Conservation (phyloP, 2,113 vertebrate genomes). For the Typhlomys cinereus region DNA sequence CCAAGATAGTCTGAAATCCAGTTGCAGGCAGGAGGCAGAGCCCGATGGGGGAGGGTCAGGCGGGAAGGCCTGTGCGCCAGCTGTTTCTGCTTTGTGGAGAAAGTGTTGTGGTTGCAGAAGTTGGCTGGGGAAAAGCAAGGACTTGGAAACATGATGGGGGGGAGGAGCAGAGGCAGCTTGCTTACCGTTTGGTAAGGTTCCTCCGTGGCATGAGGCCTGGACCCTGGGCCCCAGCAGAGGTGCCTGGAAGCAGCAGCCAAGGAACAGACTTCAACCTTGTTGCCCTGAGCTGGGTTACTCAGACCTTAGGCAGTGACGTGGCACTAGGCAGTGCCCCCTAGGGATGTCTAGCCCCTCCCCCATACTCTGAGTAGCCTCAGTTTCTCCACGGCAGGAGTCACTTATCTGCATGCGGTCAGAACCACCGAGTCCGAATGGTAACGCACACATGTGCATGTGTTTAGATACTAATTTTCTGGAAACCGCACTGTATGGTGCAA, state of each 20-base stretch:
- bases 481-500: conserved; percentile 33
- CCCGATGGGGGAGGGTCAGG: not conserved
- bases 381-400: not conserved
- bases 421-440: not conserved
- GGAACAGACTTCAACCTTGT: not conserved
- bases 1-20: not conserved
- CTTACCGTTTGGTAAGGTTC: not conserved
- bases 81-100: conserved; percentile 43
- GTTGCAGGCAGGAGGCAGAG: not conserved
- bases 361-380: not conserved
- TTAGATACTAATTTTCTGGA: conserved; percentile 49
- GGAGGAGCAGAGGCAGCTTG: not conserved
- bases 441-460: not conserved
- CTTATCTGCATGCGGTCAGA: not conserved
- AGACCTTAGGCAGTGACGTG: not conserved
- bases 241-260: not conserved
- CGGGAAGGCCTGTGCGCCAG: not conserved
- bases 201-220: rapidly evolving
- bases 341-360: not conserved
- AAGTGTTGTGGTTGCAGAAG: not conserved
- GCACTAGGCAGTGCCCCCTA: not conserved
- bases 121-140: not conserved
- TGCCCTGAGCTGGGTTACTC: not conserved
- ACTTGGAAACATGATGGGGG: not conserved
- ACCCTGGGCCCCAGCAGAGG: not conserved